phyloP scores from a whole-genome alignment of 2,797 vertebrate genomes.

The Parotocinclus haroldoi region DNA sequence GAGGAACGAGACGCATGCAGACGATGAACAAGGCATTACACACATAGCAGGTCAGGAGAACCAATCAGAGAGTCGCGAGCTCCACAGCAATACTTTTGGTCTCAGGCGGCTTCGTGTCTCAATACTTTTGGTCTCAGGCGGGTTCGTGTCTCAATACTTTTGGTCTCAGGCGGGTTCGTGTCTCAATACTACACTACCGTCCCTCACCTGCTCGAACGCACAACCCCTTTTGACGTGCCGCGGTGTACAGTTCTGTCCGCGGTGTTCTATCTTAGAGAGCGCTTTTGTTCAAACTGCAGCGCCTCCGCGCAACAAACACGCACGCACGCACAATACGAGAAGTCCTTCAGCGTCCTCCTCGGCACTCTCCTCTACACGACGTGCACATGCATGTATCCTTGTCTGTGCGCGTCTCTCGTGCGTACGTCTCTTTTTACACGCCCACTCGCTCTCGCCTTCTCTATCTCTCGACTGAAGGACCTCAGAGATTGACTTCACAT shows the following conservation, averaged over 20 bases:
- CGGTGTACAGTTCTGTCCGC: constrained; percentile 1
- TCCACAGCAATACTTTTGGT: too few relatives aligned
- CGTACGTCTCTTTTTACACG: background rate
- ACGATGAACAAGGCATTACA: too few relatives aligned
- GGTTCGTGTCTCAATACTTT: too few relatives aligned
- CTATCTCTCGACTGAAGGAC: background rate
- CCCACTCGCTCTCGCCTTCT: constrained; percentile 1
- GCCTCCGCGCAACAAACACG: constrained; percentile 35
- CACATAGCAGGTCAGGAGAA: too few relatives aligned
- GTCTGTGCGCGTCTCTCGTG: background rate
- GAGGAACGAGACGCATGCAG: too few relatives aligned
- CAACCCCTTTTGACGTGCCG: constrained; percentile 7
- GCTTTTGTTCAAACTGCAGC: background rate
- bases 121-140: too few relatives aligned
- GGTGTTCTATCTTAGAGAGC: background rate
- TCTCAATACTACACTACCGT: background rate
- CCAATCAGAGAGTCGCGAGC: too few relatives aligned
- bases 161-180: too few relatives aligned
- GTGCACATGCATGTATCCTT: background rate
- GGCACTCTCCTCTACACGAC: background rate
- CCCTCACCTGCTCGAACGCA: background rate
- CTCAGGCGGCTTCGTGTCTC: too few relatives aligned
- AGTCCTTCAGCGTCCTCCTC: constrained; percentile 15
- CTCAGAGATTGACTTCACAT: background rate
- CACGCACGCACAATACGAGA: constrained; percentile 29